A percentile compares a stretch with the other conserved stretches of the same genome.
Conservation (phyloP, 2,797 vertebrate genomes). For the Bothrops alternatus region DNA sequence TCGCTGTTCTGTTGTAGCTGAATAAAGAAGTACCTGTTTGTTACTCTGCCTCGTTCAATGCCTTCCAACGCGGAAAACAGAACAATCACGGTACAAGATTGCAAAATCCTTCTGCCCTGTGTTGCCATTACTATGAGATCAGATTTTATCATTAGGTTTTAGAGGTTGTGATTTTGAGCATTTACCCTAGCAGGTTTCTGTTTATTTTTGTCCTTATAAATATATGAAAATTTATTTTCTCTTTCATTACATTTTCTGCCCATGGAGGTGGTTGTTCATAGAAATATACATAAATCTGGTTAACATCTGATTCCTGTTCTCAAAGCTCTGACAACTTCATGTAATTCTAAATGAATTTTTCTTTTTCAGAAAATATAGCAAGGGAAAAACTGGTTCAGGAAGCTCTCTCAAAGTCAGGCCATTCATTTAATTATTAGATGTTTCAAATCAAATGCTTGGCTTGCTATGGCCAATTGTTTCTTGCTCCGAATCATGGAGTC, state of each 20-base stretch:
- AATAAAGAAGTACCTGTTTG: no score
- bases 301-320: not conserved
- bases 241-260: not conserved
- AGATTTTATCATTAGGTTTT: not conserved
- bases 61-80: no score
- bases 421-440: not conserved
- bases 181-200: not conserved
- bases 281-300: not conserved
- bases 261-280: not conserved
- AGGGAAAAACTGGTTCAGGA: not conserved
- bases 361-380: not conserved
- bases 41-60: no score
- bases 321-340: not conserved
- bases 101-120: not conserved
- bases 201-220: not conserved
- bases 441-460: not conserved
- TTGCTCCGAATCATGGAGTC: not conserved
- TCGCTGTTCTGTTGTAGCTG: no score
- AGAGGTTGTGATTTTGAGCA: not conserved
- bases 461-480: not conserved
- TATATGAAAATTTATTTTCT: not conserved
- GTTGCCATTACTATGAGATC: not conserved
- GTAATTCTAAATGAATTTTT: not conserved
- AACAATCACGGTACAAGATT: not conserved
- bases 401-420: not conserved